Base-by-base conservation (phyloP, 2,888 invertebrate genomes). In the Sinodicranocentrus sp. region DNA sequence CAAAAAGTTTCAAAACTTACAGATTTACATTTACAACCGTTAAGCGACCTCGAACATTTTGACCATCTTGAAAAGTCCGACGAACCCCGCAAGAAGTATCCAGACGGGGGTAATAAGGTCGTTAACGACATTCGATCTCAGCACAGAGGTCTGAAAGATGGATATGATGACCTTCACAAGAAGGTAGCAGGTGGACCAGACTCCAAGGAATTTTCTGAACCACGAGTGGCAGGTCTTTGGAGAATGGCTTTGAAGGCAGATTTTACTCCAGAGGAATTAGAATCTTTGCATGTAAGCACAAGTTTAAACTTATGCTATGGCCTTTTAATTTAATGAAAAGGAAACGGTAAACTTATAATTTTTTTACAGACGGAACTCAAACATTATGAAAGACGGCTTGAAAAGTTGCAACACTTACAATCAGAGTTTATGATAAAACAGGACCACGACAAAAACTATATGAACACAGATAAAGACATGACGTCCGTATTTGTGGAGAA, bases 191-290 rank as follows among this genome's bases (percentile, higher is more conserved):
- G 93, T 90, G 96, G 94, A 89, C 95, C 96, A 0, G 93, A 94
- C 80, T 95, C 95, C 89, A 94, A 94, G 90, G 97, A 97, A 90
- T 98, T 98, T 90, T 93, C 96, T 57, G 98, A 98, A 89, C 96
- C 96, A 0, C 95, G 96, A 91, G 97, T 98, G 0, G 78, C 82
- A 3, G 82, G 79, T 19, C 52, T 85, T 28, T 98, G 98, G 98
- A 94, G 93, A 88, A 91, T 95, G 79, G 98, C 97, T 1, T 90
- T 94, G 19, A 93, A 94, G 72, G 94, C 94, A 13, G 95, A 96
- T 90, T 98, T 98, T 90, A 93, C 94, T 23, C 92, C 93, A 0
- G 94, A 95, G 83, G 97, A 98, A 91, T 91, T 98, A 13, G 94
- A 94, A 78, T 97, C 97, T 0, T 92, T 98, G 61, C 95, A 95